Percentiles rank a stretch among this genome's conserved stretches.
Conservation (phyloP, 2,113 vertebrate species). For the Tupaia tana region DNA sequence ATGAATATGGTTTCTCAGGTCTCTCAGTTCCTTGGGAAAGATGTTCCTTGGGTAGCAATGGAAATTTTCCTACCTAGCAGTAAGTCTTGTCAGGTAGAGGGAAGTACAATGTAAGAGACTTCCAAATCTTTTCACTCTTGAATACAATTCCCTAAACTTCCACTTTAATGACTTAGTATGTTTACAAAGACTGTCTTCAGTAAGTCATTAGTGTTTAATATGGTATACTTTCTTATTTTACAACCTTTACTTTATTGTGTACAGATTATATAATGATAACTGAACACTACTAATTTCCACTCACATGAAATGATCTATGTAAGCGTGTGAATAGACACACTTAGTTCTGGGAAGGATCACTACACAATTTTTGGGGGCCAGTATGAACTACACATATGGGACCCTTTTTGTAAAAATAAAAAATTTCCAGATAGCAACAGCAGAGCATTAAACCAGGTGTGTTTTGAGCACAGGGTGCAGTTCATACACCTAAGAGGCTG, state of each 20-base stretch:
- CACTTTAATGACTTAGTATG: not conserved
- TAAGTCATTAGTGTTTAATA: not conserved
- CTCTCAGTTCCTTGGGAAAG: not conserved
- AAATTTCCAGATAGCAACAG: not conserved
- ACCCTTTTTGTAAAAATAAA: not conserved
- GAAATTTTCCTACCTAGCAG: not conserved
- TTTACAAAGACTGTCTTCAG: not conserved
- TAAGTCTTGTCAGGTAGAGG: not conserved
- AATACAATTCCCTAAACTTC: not conserved
- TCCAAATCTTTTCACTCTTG: not conserved
- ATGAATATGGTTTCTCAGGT: not conserved
- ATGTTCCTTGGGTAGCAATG: not conserved
- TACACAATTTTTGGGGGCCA: not conserved
- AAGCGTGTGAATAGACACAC: not conserved
- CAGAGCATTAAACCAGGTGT: not conserved
- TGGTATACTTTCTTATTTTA: slow-evolving; percentile 5
- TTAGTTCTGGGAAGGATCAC: not conserved
- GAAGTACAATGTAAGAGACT: not conserved
- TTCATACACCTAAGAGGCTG: not conserved
- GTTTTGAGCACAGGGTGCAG: not conserved
- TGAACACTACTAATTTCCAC: not conserved
- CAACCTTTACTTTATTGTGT: not conserved
- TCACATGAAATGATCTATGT: not conserved
- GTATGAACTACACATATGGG: too few relatives aligned
- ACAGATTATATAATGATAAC: not conserved